phyloP scores from a whole-genome alignment of 2,113 vertebrate genomes.

The Salminus brasiliensis region DNA sequence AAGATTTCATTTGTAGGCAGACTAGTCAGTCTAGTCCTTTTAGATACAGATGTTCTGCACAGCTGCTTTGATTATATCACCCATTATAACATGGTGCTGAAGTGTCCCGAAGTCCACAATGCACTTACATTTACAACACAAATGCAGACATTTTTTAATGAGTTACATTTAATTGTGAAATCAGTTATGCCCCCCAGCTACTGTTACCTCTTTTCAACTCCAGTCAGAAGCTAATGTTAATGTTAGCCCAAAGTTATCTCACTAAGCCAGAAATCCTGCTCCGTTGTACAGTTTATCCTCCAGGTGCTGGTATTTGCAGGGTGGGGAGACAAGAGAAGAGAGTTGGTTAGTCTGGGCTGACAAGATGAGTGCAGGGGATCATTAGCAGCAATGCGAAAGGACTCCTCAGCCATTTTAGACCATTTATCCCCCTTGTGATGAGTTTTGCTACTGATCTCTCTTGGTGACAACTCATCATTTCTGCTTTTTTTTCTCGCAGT shows the following conservation, averaged over 20 bases:
- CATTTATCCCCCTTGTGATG: slow-evolving; percentile 58
- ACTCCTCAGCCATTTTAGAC: slow-evolving; percentile 41
- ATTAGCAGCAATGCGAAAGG: slow-evolving; percentile 42
- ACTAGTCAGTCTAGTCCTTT: no score
- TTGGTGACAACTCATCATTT: slow-evolving; percentile 63
- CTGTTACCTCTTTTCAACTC: not conserved
- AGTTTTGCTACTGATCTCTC: slow-evolving; percentile 53
- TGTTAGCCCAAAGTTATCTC: not conserved
- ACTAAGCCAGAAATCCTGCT: not conserved
- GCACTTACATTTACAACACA: not conserved
- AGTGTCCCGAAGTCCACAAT: not conserved
- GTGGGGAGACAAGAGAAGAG: not conserved
- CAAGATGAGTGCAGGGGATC: slow-evolving; percentile 14
- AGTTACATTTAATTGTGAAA: not conserved
- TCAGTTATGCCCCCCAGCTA: not conserved
- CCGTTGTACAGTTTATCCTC: not conserved
- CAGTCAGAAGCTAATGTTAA: not conserved
- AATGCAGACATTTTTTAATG: not conserved
- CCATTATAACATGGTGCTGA: not conserved
- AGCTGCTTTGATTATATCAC: not conserved
- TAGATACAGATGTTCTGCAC: not conserved
- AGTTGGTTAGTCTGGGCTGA: slow-evolving; percentile 24
- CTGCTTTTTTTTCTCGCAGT: slow-evolving; percentile 34
- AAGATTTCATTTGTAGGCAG: no score
- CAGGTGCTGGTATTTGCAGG: not conserved